Evolutionary conservation across 2,888 invertebrate genomes (phyloP).

Genomic region (Dasysyrphus albostriatus): DNA sequence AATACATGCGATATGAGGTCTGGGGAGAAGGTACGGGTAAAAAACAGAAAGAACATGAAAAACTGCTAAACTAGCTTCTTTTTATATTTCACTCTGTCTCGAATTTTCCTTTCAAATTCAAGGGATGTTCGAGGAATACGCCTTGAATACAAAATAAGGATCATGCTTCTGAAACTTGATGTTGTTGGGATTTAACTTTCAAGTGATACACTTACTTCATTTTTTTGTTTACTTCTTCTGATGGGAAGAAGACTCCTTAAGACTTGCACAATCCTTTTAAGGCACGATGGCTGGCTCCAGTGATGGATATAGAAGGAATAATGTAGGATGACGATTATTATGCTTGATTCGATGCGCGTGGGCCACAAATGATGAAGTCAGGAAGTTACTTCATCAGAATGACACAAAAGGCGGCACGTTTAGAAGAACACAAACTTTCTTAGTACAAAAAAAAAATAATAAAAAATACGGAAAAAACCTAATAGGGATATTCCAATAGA

Average conservation of each 20-base stretch:
- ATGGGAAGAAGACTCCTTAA: slow-evolving; percentile 36
- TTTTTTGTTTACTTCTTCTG: slow-evolving; percentile 25
- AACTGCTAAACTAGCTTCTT: slow-evolving; percentile 64
- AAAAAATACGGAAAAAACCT: background rate
- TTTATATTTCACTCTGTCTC: slow-evolving; percentile 18
- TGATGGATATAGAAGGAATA: slow-evolving; percentile 1
- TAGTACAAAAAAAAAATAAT: background rate
- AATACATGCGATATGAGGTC: slow-evolving; percentile 11
- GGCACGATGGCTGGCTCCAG: slow-evolving; percentile 12
- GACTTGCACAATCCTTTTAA: slow-evolving; percentile 22
- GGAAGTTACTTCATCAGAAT: slow-evolving; percentile 66
- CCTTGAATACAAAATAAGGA: slow-evolving; percentile 71
- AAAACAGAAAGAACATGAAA: slow-evolving; percentile 32
- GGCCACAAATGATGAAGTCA: slow-evolving; percentile 53
- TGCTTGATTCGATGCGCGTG: slow-evolving; percentile 36
- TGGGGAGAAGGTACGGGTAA: too few relatives aligned
- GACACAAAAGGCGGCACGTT: slow-evolving; percentile 52
- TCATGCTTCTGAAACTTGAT: slow-evolving; percentile 65
- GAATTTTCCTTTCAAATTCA: background rate
- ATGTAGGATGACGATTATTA: slow-evolving; percentile 37
- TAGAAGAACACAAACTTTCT: slow-evolving; percentile 28
- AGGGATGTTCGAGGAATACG: slow-evolving; percentile 38
- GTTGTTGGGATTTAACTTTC: slow-evolving; percentile 73
- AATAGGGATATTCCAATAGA: background rate
- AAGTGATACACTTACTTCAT: slow-evolving; percentile 66